Percentiles rank a stretch among this genome's conserved stretches.
phyloP scores from a whole-genome alignment of 2,113 vertebrate genomes.

The Vireo altiloquus region DNA sequence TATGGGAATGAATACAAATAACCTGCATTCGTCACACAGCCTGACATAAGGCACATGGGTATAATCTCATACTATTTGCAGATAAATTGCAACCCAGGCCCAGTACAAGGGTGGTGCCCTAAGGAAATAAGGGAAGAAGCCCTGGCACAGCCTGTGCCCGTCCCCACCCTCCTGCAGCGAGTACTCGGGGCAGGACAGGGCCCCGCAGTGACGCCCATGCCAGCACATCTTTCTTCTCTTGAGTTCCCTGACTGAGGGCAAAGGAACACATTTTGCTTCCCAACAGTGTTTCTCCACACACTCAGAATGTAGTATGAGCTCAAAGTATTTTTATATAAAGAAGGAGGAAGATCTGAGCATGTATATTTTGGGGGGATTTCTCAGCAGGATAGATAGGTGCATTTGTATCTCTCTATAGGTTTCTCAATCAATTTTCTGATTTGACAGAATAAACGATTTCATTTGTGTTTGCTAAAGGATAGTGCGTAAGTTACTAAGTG shows the following conservation, averaged over 20 bases:
- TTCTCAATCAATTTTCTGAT: background rate
- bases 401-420: background rate
- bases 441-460: background rate
- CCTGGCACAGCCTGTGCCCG: background rate
- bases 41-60: background rate
- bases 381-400: background rate
- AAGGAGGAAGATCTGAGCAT: background rate
- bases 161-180: background rate
- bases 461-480: background rate
- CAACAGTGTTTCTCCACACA: background rate
- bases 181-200: background rate
- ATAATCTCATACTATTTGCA: background rate
- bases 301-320: background rate
- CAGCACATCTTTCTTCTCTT: background rate
- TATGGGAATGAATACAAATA: background rate
- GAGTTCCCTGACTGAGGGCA: background rate
- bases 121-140: background rate
- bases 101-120: background rate
- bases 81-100: background rate
- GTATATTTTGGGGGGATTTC: background rate
- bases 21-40: background rate
- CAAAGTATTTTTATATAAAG: background rate
- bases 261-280: background rate
- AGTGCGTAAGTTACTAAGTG: background rate
- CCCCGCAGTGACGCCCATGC: accelerated